Evolutionary conservation across 64 coral and sea anemone species (phyloP).

Genomic region (Montipora efflorescens): DNA sequence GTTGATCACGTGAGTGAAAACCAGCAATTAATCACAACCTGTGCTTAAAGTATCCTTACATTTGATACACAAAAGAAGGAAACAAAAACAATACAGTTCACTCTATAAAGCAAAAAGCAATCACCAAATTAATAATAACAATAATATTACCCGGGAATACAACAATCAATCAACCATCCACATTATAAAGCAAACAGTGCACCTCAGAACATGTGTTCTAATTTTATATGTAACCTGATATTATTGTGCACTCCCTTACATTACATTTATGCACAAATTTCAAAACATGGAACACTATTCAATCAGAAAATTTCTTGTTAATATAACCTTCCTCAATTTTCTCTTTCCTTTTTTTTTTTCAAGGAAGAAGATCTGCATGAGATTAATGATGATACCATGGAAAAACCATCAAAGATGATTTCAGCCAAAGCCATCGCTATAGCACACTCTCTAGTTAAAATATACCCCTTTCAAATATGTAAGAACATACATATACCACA

Average conservation of each 20-base stretch:
- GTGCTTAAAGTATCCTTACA: background rate
- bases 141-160: background rate
- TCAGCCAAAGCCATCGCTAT: background rate
- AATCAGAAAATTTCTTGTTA: background rate
- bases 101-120: background rate
- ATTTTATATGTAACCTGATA: too few species aligned
- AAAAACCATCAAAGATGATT: background rate
- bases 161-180: background rate
- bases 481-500: background rate
- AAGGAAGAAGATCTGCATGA: background rate
- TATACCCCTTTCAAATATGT: conserved; percentile 1
- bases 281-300: background rate
- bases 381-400: background rate
- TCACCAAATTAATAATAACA: background rate
- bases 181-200: background rate
- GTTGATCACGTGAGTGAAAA: too few species aligned
- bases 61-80: background rate
- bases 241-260: background rate
- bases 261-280: background rate
- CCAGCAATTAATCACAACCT: background rate
- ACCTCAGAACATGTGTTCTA: background rate
- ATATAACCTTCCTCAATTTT: background rate
- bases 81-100: background rate
- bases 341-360: background rate
- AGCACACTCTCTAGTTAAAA: background rate